Evolutionary conservation across 2,888 invertebrate genomes (phyloP), one percentile per base, ranked within the genome.

Genomic region (Brachylomia viminalis): DNA sequence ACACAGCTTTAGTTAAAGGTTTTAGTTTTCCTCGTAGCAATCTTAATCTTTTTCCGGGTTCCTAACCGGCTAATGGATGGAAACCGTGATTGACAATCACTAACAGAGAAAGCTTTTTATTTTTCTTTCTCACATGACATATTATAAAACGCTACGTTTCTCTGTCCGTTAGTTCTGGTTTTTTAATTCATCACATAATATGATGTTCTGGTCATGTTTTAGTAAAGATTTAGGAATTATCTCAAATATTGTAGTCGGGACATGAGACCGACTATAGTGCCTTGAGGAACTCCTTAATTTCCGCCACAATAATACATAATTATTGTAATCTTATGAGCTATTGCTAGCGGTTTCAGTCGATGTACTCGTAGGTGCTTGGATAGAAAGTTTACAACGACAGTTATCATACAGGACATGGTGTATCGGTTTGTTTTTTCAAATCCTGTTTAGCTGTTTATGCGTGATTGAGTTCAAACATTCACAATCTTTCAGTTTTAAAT

Each of bases 21-120:
- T 70, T 72, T 70, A 75, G 61, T 84, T 83, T 80, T 84, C 81
- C 77, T 73, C 42, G 59, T 72, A 0, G 69, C n/a, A 73, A 84
- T 72, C 65, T 67, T 72, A 59, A 71, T 71, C 72, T 83, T 80
- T 83, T 84, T 80, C 62, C 76, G 62, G 66, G 72, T n/a, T 67
- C 47, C 62, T 72, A 30, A 68, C 59, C n/a, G 4, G 11, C 49
- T 73, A 83, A 72, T 72, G 62, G 76, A 76, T 64, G 59, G 56
- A 20, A 65, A 65, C 15, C 58, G 70, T 80, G 85, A 83, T 83
- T 84, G 72, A 72, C 80, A 71, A 59, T 74, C 52, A 68, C 71
- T 68, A 74, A 79, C 70, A 65, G 52, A 54, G 27, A 4, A 23
- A 20, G 45, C 0, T 61, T 72, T 67, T 65, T 59, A 42, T 69